Percentiles rank a stretch among this genome's conserved stretches.
phyloP scores from a whole-genome alignment of 2,888 invertebrate genomes.

The Aphodius sticticus region DNA sequence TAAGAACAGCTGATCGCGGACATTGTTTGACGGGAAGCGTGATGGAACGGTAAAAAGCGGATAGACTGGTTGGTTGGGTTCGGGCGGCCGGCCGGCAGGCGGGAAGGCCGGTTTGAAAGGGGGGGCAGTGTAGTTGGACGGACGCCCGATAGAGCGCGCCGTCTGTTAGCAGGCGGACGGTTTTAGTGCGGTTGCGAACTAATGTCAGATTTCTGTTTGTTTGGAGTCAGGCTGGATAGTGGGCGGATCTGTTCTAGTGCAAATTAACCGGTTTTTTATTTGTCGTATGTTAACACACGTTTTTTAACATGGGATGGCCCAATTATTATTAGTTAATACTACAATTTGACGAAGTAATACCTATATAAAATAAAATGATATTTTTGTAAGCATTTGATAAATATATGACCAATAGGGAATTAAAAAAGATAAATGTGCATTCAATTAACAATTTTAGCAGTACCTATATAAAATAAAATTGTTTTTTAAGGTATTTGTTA shows the following conservation, averaged over 20 bases:
- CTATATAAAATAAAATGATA: too few species aligned
- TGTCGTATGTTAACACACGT: too few species aligned
- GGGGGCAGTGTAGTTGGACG: conserved; percentile 38
- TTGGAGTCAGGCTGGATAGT: background rate
- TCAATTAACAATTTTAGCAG: too few species aligned
- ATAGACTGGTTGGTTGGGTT: conserved; percentile 43
- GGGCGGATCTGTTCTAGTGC: background rate
- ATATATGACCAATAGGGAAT: too few species aligned
- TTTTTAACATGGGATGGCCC: too few species aligned
- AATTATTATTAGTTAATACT: too few species aligned
- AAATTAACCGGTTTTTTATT: too few species aligned
- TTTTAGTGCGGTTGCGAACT: conserved; percentile 31
- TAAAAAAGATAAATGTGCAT: too few species aligned
- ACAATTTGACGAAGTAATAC: too few species aligned
- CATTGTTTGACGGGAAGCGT: conserved; percentile 46
- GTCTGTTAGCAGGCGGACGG: conserved; percentile 26
- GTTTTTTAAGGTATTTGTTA: too few species aligned
- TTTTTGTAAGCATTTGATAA: too few species aligned
- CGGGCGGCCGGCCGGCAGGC: conserved; percentile 43
- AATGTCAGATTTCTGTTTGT: background rate
- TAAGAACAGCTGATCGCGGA: conserved; percentile 52
- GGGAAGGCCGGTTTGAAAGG: conserved; percentile 46
- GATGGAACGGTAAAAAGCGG: conserved; percentile 50
- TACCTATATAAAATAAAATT: too few species aligned
- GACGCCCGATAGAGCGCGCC: conserved; percentile 23